Conservation (phyloP, 2,797 vertebrate genomes). For the Tapirus indicus region DNA sequence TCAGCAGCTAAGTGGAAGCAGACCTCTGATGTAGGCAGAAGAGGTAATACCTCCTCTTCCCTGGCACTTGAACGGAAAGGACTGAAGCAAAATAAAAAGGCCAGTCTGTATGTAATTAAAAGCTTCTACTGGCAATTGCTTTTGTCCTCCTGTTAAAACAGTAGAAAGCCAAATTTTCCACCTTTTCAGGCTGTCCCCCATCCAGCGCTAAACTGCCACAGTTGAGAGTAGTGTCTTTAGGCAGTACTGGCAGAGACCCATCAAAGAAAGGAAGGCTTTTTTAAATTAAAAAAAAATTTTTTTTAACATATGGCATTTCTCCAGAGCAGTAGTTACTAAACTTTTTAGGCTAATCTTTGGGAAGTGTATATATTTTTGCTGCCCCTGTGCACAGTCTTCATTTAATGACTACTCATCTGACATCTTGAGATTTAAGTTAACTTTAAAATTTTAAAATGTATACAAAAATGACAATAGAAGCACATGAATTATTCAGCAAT, state of each 20-base stretch:
- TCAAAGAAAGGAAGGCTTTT: not conserved
- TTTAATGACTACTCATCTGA: constrained; percentile 23
- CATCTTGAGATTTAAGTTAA: not conserved
- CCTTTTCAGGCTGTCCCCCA: not conserved
- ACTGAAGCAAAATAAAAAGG: constrained; percentile 35
- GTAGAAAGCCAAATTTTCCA: not conserved
- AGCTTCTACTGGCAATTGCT: constrained; percentile 48
- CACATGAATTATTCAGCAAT: not conserved
- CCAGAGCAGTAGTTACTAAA: not conserved
- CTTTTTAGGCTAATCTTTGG: not conserved
- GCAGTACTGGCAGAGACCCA: not conserved
- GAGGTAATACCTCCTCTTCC: not conserved
- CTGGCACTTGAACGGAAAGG: not conserved
- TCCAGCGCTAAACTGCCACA: not conserved
- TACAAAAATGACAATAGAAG: not conserved
- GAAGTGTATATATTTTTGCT: not conserved
- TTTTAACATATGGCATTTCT: not conserved
- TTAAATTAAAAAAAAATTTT: not conserved
- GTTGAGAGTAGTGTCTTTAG: not conserved
- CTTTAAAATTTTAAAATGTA: constrained; percentile 34
- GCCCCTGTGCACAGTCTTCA: not conserved
- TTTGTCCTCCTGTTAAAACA: not conserved
- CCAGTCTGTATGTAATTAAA: constrained; percentile 67
- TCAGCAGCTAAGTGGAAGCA: constrained; percentile 60
- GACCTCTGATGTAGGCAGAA: not conserved